Percentiles rank a stretch among this genome's conserved stretches.
Evolutionary conservation across 1,140 invertebrate genomes (phyloP).

Genomic region (Diorhabda carinulata): DNA sequence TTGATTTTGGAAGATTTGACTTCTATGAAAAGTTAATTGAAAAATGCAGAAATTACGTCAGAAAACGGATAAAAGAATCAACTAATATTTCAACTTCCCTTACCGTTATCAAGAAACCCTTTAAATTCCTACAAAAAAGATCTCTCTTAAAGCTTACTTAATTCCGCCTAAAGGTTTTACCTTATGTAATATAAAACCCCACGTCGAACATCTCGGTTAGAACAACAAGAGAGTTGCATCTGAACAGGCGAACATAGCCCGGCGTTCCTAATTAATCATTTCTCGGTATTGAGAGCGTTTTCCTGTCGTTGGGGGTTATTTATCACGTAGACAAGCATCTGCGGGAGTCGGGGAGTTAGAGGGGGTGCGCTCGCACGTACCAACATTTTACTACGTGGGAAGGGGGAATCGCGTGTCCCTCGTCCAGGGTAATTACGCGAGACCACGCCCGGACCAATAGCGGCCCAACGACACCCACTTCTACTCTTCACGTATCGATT

Average conservation of each 20-base stretch:
- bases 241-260: neutral
- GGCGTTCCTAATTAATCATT: slow-evolving; percentile 46
- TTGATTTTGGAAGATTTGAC: no score
- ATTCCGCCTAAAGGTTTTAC: neutral
- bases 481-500: neutral
- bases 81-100: no score
- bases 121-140: no score
- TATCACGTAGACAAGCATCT: slow-evolving; percentile 27
- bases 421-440: slow-evolving; percentile 46
- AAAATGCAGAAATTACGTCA: no score
- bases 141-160: neutral
- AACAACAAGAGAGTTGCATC: slow-evolving; percentile 16
- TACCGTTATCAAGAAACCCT: no score
- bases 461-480: slow-evolving; percentile 9
- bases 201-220: slow-evolving; percentile 9
- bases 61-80: no score
- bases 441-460: slow-evolving; percentile 42
- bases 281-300: slow-evolving; percentile 46
- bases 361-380: slow-evolving; percentile 16
- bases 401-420: slow-evolving; percentile 25
- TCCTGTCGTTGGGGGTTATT: slow-evolving; percentile 40
- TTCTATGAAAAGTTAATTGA: no score
- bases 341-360: slow-evolving; percentile 14
- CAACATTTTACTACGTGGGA: slow-evolving; percentile 17
- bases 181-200: neutral